Base-by-base conservation (phyloP, 2,113 vertebrate species). In the Dermatemys mawii region DNA sequence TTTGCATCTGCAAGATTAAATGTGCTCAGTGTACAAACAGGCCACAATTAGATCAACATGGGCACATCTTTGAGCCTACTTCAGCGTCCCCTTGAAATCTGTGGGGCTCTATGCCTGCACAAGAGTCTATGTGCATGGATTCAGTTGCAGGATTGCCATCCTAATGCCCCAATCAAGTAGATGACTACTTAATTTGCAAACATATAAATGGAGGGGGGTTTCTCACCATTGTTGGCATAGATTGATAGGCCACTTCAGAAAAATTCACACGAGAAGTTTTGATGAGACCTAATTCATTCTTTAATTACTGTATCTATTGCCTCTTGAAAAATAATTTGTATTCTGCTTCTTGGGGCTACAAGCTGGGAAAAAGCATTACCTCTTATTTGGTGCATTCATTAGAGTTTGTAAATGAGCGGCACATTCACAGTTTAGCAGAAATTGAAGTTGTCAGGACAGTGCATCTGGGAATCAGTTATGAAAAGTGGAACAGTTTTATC, bases 401-500 rank as follows among this genome's bases (percentile, higher is more conserved):
- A 92, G 83, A 81, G 79, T 95, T 94, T 90, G 89, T 53, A 96
- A 96, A 97, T 86, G 79, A 96, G 75, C 86, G 87, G 95, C 92
- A 95, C 63, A 57, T 97, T 97, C 89, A 57, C 92, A 95, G 88
- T 76, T 90, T 92, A 96, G 93, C 87, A 94, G 85, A 96, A 97
- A 96, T 87, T 93, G 90, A 92, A 96, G 89, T 88, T 97, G 96
- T 97, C 96, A 93, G 95, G 90, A 89, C 83, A 95, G 76, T 91
- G 41, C 82, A 81, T 53, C 92, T 96, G 92, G 78, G 94, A 93
- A 96, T 92, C 81, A 90, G 90, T 95, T 97, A 92, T 95, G 88
- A 89, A 96, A 96, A 96, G 95, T 94, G 96, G 95, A 94, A 96
- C 95, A 94, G 90, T 96, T 97, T 97, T 96, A 86, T 91, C 94